Percentiles rank a stretch among this genome's conserved stretches.
These are phyloP conservation scores for Acutogordius australiensis DNA, from an alignment of 2,888 invertebrate genomes.

Conservation along the genomic window DNA sequence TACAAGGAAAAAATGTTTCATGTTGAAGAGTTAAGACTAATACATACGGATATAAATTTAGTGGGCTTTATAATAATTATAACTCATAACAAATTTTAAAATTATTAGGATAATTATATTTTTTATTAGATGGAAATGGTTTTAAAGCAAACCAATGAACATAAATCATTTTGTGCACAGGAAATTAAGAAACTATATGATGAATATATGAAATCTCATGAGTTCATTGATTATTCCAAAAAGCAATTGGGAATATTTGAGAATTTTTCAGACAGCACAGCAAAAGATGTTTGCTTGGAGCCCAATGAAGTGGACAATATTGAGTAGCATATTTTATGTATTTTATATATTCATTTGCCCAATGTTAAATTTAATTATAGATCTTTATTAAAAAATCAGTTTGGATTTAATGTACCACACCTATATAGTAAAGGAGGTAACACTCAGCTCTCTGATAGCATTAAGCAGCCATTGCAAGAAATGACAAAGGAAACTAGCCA, in stretches of 20 bases:
- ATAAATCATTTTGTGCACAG: not conserved
- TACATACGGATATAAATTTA: constrained; percentile 6
- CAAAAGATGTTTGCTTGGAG: not conserved
- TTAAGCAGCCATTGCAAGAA: no score
- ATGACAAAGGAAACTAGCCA: no score
- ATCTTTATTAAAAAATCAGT: no score
- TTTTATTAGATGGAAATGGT: constrained; percentile 9
- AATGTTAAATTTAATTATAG: no score
- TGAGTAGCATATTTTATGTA: no score
- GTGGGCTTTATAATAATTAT: not conserved
- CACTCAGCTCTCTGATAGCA: no score
- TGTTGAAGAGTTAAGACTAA: not conserved
- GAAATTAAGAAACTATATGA: not conserved
- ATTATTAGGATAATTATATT: not conserved
- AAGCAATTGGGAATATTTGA: not conserved
- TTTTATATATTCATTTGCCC: no score
- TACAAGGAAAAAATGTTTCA: constrained; percentile 6
- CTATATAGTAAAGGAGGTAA: no score
- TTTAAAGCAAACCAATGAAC: constrained; percentile 5
- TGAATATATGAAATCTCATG: not conserved
- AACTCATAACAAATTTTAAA: not conserved
- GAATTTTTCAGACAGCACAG: not conserved
- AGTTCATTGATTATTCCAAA: not conserved
- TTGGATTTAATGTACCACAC: no score
- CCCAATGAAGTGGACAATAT: not conserved